Evolutionary conservation across 2,113 vertebrate species (phyloP).

Genomic region (Ivindomyrus marchei): DNA sequence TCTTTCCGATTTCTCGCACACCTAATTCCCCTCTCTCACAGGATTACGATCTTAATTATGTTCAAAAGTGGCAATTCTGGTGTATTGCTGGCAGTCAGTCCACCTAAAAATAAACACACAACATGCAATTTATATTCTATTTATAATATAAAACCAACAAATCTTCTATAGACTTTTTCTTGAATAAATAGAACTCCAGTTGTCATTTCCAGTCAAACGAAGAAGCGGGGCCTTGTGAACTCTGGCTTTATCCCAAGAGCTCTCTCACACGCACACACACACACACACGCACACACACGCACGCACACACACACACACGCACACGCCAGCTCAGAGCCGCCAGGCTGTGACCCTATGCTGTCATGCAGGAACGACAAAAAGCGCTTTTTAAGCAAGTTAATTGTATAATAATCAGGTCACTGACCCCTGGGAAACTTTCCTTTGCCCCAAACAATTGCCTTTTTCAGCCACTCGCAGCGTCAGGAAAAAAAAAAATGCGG

Average conservation of each 20-base stretch:
- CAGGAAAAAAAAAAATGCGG: not conserved
- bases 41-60: not conserved
- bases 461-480: not conserved
- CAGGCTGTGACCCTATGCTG: not conserved
- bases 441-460: not conserved
- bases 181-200: not conserved
- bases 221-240: not conserved
- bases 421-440: not conserved
- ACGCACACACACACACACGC: not conserved
- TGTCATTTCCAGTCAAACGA: not conserved
- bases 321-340: not conserved
- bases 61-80: not conserved
- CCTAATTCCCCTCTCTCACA: not conserved
- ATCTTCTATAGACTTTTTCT: not conserved
- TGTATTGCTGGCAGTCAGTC: not conserved
- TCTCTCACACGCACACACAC: not conserved
- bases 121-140: not conserved
- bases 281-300: not conserved
- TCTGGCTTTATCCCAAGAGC: not conserved
- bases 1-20: not conserved
- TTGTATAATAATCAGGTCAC: conserved; percentile 8
- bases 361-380: conserved; percentile 4
- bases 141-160: conserved; percentile 1
- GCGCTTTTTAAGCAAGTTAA: not conserved
- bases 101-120: conserved; percentile 6